phyloP scores from a whole-genome alignment of 2,888 invertebrate genomes.

The Caenorhabditis parvicauda region DNA sequence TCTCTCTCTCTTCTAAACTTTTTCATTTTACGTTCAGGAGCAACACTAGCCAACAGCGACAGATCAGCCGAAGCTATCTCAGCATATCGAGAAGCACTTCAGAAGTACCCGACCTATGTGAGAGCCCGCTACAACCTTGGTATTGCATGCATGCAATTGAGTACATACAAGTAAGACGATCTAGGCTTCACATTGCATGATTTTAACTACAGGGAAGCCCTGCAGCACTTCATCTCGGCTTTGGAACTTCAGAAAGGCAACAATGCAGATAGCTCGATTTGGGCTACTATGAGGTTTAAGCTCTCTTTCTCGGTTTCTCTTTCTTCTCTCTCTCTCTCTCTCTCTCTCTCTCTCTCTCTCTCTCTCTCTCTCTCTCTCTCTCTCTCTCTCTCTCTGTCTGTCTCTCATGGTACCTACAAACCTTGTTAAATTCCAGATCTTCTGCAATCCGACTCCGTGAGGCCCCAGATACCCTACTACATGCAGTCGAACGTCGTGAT shows the following conservation, averaged over 20 bases:
- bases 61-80: conserved; percentile 92
- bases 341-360: too few species aligned
- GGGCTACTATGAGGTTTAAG: conserved; percentile 34
- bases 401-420: neutral
- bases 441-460: conserved; percentile 43
- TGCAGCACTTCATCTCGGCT: conserved; percentile 88
- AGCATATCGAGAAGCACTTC: conserved; percentile 74
- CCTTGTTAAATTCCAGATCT: conserved; percentile 32
- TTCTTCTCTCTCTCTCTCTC: too few species aligned
- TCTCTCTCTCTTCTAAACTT: too few species aligned
- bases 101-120: conserved; percentile 88
- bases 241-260: conserved; percentile 83
- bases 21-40: too few species aligned
- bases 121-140: conserved; percentile 95
- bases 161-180: conserved; percentile 74
- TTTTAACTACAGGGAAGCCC: too few species aligned
- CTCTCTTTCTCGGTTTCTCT: neutral
- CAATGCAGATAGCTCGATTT: conserved; percentile 48
- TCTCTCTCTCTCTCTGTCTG: too few species aligned
- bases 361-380: too few species aligned
- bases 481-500: conserved; percentile 42
- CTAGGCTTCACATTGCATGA: neutral
- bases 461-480: conserved; percentile 26
- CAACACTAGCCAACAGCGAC: conserved; percentile 91
- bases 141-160: conserved; percentile 92